phyloP scores from a whole-genome alignment of 2,113 vertebrate species.

The Dipodomys ordii region DNA sequence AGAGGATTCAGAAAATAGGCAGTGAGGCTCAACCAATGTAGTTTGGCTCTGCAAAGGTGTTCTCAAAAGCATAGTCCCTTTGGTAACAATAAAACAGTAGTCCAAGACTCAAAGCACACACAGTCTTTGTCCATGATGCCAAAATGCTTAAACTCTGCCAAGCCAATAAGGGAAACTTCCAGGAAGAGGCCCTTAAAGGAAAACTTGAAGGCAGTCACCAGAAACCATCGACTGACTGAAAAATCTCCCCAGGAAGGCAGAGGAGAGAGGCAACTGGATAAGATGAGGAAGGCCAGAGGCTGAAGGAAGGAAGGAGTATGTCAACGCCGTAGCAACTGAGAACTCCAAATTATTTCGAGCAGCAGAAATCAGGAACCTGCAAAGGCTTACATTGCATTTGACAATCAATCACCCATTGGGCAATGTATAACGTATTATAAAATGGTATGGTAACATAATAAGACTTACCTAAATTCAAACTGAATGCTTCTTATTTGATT shows the following conservation, averaged over 20 bases:
- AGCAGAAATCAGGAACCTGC: conserved; percentile 49
- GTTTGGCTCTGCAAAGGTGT: conserved; percentile 57
- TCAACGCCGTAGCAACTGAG: background rate
- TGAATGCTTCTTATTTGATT: conserved; percentile 45
- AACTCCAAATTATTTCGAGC: conserved; percentile 42
- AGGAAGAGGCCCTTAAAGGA: conserved; percentile 67
- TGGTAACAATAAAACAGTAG: conserved; percentile 72
- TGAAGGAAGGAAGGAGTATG: conserved; percentile 11
- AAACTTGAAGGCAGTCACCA: conserved; percentile 63
- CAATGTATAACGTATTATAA: conserved; percentile 51
- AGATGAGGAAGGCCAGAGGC: background rate
- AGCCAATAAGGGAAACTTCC: conserved; percentile 70
- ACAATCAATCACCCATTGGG: conserved; percentile 45
- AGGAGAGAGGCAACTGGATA: background rate
- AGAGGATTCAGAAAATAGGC: conserved; percentile 20
- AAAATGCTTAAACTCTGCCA: conserved; percentile 67
- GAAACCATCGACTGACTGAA: conserved; percentile 27
- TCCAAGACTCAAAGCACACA: conserved; percentile 67
- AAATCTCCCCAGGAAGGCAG: conserved; percentile 6
- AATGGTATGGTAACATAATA: conserved; percentile 55
- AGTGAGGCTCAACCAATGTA: background rate
- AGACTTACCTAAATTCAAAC: conserved; percentile 57
- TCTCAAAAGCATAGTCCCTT: conserved; percentile 60
- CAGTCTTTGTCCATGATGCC: conserved; percentile 72
- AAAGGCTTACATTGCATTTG: background rate